Evolutionary conservation across 1,140 invertebrate species (phyloP), one percentile per base, ranked within the genome.

Genomic region (Mycetomoellerius zeteki): DNA sequence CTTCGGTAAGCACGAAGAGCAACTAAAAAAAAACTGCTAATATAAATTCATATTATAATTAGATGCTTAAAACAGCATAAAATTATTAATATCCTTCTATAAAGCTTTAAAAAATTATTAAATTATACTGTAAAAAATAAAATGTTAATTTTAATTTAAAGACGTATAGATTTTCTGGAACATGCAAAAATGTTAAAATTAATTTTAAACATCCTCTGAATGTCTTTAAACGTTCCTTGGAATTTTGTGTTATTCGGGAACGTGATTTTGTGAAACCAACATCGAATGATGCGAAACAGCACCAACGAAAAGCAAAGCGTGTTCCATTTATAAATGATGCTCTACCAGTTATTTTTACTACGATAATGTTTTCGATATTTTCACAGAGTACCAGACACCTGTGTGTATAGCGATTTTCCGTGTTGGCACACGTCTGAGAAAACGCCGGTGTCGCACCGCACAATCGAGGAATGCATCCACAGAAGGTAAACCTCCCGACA

Each of bases 401-500:
- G 50, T 87, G 43, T 78, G 86, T 54, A 56, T 24, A 78, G 71
- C 54, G 75, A 80, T 85, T 84, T 85, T 50, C 24, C 43, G 37
- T 80, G 67, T 84, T 82, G 37, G 71, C 69, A 58, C 64, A 82
- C 71, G 47, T 62, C 10, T 30, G 60, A 81, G 56, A 89, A 87
- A 80, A 92, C 82, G 89, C 67, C 84, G 58, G 84, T 65, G 78
- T 89, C 80, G 89, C 65, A 82, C 71, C 80, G 67, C 76, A 76
- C 69, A 87, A 85, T 80, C 71, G 65, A 88, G 89, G 76, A 37
- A 58, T 24, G 37, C 52, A 87, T 90, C 86, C 86, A 82, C 86
- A 84, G 88, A 91, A 91, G 88, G 89, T 89, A 88, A 91, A 91
- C 75, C 86, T 30, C 37, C 24, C 19, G 54, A 88, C 60, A 87